Evolutionary conservation across 2,888 invertebrate species (phyloP).

Genomic region (Nysson spinosus): DNA sequence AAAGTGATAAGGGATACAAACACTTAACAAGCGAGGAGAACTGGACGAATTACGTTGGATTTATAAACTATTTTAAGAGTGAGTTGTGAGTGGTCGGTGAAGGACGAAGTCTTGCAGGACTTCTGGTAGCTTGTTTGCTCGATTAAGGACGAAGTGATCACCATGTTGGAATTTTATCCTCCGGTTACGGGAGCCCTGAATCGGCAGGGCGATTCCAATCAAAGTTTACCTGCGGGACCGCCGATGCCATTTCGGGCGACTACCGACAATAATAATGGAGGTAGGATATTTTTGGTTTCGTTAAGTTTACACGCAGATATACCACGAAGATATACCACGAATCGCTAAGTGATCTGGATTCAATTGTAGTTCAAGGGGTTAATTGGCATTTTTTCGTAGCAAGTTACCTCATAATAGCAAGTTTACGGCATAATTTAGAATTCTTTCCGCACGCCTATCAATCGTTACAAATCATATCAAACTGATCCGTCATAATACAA

Average conservation of each 20-base stretch:
- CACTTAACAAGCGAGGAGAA: too few species aligned
- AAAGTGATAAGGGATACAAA: too few species aligned
- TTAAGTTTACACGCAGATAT: too few species aligned
- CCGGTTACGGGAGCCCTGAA: constrained; percentile 60
- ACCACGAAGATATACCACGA: too few species aligned
- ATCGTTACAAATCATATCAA: constrained; percentile 4
- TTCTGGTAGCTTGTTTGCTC: neutral
- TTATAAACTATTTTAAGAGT: too few species aligned
- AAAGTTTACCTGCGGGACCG: constrained; percentile 55
- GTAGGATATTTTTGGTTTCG: constrained; percentile 45
- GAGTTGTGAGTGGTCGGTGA: neutral
- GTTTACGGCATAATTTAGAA: too few species aligned
- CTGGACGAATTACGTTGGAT: too few species aligned
- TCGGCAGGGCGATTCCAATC: constrained; percentile 60
- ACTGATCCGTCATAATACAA: constrained; percentile 16
- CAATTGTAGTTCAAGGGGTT: too few species aligned
- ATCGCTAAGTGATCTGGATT: too few species aligned
- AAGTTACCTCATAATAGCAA: too few species aligned
- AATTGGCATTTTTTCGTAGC: too few species aligned
- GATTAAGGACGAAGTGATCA: constrained; percentile 19
- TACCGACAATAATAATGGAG: constrained; percentile 69
- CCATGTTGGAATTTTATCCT: constrained; percentile 85
- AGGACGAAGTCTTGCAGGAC: neutral
- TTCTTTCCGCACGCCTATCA: neutral
- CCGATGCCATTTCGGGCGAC: constrained; percentile 65